Evolutionary conservation across 1,140 invertebrate genomes (phyloP).

Genomic region (Frieseomelitta varia): DNA sequence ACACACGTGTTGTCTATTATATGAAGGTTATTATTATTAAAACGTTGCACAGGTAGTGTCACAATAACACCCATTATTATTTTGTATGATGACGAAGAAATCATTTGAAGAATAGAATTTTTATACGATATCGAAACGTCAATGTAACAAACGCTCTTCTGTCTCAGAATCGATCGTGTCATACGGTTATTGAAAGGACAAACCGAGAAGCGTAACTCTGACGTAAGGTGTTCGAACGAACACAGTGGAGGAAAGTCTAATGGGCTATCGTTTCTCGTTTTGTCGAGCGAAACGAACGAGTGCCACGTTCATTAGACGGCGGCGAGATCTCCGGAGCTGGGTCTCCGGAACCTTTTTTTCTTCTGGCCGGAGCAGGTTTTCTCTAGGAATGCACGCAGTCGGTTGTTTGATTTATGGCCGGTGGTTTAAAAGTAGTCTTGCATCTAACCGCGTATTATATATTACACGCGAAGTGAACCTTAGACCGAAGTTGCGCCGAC

Average conservation of each 20-base stretch:
- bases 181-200: neutral
- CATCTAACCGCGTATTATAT: constrained; percentile 70
- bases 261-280: constrained; percentile 26
- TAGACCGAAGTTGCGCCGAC: constrained; percentile 10
- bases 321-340: constrained; percentile 41
- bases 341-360: constrained; percentile 48
- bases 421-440: constrained; percentile 64
- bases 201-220: neutral
- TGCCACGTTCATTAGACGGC: constrained; percentile 50
- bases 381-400: constrained; percentile 71
- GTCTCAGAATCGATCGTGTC: rapidly evolving
- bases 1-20: too few species aligned
- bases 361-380: constrained; percentile 70
- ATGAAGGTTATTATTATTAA: too few species aligned
- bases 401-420: constrained; percentile 70
- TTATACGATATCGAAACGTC: too few species aligned
- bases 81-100: rapidly evolving
- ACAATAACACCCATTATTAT: too few species aligned
- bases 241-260: neutral
- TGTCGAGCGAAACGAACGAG: neutral
- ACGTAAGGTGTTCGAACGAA: constrained; percentile 1
- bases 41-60: too few species aligned
- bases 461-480: constrained; percentile 47
- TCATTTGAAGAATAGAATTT: neutral
- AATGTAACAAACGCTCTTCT: too few species aligned